Evolutionary conservation across 53 echinoderm and acorn worm species (phyloP).

Genomic region (Mesocentrotus franciscanus): DNA sequence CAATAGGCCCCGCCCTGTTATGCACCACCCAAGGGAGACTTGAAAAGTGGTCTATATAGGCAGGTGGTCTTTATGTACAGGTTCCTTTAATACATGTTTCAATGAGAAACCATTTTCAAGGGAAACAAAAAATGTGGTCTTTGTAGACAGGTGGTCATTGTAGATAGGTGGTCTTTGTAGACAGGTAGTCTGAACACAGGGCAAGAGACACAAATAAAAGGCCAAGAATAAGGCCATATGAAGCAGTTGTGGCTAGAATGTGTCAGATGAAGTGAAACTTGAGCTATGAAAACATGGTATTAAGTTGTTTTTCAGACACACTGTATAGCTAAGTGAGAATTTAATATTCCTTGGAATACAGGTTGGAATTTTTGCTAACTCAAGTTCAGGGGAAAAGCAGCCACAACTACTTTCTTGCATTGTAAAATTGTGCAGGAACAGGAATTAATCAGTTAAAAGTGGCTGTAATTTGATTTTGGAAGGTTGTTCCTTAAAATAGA

Average conservation of each 20-base stretch:
- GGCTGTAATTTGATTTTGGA: neutral
- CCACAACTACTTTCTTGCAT: no score
- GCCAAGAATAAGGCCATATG: neutral
- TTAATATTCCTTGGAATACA: neutral
- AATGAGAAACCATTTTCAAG: no score
- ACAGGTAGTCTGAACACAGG: neutral
- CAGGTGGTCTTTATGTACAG: no score
- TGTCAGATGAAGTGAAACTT: constrained; percentile 28
- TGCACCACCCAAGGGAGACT: no score
- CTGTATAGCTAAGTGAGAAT: neutral
- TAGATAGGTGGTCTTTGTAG: no score
- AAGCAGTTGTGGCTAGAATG: neutral
- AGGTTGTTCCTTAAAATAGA: neutral
- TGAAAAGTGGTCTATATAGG: no score
- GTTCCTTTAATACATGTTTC: no score
- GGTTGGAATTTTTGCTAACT: neutral
- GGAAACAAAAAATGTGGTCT: no score
- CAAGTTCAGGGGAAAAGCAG: neutral
- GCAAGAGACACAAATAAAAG: neutral
- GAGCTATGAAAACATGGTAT: constrained; percentile 35
- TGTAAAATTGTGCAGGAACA: neutral
- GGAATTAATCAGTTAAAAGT: neutral
- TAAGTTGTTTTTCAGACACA: constrained; percentile 21
- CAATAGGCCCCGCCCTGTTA: no score
- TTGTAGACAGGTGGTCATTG: no score